Percentiles rank a stretch among this genome's conserved stretches.
phyloP scores from a whole-genome alignment of 37 sponge, comb jelly and placozoan genomes.

The Cliona cf. orientalis region DNA sequence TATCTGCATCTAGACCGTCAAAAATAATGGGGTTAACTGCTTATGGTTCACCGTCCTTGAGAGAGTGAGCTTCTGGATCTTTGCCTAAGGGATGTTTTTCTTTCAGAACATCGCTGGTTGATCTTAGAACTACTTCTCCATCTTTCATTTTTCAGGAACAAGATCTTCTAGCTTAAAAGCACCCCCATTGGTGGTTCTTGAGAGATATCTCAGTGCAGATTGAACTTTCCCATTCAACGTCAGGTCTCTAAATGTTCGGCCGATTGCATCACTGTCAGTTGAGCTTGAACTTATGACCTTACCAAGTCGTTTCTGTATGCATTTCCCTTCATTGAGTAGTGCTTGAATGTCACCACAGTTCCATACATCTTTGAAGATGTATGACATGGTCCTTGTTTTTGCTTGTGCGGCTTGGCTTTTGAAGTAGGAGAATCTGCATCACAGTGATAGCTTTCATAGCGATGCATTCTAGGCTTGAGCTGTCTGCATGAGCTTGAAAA shows the following conservation, averaged over 20 bases:
- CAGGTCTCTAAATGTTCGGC: constrained; percentile 1
- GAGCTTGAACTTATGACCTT: not conserved
- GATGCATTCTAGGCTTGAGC: constrained; percentile 25
- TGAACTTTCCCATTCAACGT: constrained; percentile 46
- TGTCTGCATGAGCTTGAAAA: constrained; percentile 23
- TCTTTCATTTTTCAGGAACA: not conserved
- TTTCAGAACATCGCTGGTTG: constrained; percentile 24
- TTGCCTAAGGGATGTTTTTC: constrained; percentile 46
- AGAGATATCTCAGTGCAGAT: constrained; percentile 30
- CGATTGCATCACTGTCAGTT: not conserved
- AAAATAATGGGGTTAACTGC: too few species aligned
- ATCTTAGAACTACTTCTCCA: not conserved
- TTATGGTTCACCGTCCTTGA: not conserved
- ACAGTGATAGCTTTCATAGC: constrained; percentile 21
- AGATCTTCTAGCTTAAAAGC: constrained; percentile 20
- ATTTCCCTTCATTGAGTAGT: constrained; percentile 13
- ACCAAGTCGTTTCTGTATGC: constrained; percentile 15
- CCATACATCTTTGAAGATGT: constrained; percentile 15
- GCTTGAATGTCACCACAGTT: constrained; percentile 23
- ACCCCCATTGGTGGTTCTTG: constrained; percentile 13
- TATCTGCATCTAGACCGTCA: too few species aligned
- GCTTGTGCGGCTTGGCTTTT: constrained; percentile 26
- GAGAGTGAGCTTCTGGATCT: not conserved
- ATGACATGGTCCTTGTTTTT: constrained; percentile 26
- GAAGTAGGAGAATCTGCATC: constrained; percentile 16